Conservation (phyloP, 2,797 vertebrate genomes). For the Oophaga sylvatica region DNA sequence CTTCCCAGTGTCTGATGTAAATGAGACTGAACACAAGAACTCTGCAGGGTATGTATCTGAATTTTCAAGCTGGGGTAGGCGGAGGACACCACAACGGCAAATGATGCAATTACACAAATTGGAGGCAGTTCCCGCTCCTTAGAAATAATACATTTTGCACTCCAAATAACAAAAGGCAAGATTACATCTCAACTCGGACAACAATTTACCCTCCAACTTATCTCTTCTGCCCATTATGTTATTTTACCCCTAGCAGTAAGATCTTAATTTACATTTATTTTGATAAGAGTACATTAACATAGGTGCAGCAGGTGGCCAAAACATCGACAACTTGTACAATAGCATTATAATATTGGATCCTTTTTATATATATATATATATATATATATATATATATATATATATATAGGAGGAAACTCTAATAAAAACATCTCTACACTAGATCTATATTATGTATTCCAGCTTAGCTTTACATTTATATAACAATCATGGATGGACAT, state of each 20-base stretch:
- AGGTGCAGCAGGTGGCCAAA: too few species aligned
- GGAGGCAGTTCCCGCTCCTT: conserved; percentile 37
- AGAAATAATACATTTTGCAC: conserved; percentile 10
- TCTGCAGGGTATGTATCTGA: conserved; percentile 32
- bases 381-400: too few species aligned
- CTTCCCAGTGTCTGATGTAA: conserved; percentile 23
- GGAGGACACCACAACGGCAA: conserved; percentile 39
- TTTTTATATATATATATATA: too few species aligned
- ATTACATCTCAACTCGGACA: conserved; percentile 18
- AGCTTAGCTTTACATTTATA: too few species aligned
- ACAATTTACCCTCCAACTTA: conserved; percentile 5
- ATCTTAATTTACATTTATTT: not conserved
- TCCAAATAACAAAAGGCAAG: conserved; percentile 30
- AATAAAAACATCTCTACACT: too few species aligned
- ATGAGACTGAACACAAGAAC: conserved; percentile 33
- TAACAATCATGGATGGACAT: too few species aligned
- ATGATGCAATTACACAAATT: conserved; percentile 57
- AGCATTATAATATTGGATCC: too few species aligned
- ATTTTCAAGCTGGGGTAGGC: conserved; percentile 42
- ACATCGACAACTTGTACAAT: too few species aligned
- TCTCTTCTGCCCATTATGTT: not conserved
- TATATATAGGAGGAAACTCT: too few species aligned
- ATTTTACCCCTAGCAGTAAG: not conserved
- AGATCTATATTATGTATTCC: too few species aligned
- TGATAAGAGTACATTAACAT: too few species aligned